Conservation (phyloP, 2,888 invertebrate species). For the Willowsia nigromaculata region DNA sequence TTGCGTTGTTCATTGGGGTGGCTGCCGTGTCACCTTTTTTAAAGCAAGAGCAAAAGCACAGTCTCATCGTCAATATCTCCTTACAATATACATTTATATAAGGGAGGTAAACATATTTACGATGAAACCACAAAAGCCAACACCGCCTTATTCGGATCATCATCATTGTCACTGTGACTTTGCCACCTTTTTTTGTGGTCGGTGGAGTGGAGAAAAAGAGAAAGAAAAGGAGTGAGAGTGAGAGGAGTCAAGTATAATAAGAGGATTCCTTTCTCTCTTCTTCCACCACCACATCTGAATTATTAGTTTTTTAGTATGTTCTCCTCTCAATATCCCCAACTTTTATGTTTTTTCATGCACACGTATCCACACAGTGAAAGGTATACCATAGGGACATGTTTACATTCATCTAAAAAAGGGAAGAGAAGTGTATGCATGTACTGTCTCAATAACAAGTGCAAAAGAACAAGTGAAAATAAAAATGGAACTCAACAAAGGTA, state of each 20-base stretch:
- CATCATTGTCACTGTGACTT: constrained; percentile 54
- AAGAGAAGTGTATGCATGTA: neutral
- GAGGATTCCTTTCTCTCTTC: constrained; percentile 37
- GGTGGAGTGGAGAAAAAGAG: constrained; percentile 6
- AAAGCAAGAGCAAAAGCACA: neutral
- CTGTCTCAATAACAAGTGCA: constrained; percentile 46
- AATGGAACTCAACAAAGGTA: constrained; percentile 3
- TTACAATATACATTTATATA: neutral
- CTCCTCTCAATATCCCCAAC: constrained; percentile 20
- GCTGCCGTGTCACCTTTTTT: neutral
- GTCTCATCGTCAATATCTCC: neutral
- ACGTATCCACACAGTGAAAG: neutral
- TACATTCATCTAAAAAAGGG: constrained; percentile 37
- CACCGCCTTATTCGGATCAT: constrained; percentile 47
- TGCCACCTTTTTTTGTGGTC: constrained; percentile 22
- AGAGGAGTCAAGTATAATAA: constrained; percentile 54
- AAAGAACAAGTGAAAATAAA: constrained; percentile 50
- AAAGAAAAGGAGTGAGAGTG: no score
- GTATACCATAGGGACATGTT: constrained; percentile 51
- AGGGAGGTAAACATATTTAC: constrained; percentile 25
- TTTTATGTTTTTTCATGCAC: neutral
- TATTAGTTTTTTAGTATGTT: constrained; percentile 48
- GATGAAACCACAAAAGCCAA: constrained; percentile 40
- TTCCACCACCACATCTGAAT: constrained; percentile 20
- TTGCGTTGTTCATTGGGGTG: neutral